These are phyloP conservation scores for Chloroclysta siterata DNA, from an alignment of 2,888 invertebrate species.

Conservation along the genomic window DNA sequence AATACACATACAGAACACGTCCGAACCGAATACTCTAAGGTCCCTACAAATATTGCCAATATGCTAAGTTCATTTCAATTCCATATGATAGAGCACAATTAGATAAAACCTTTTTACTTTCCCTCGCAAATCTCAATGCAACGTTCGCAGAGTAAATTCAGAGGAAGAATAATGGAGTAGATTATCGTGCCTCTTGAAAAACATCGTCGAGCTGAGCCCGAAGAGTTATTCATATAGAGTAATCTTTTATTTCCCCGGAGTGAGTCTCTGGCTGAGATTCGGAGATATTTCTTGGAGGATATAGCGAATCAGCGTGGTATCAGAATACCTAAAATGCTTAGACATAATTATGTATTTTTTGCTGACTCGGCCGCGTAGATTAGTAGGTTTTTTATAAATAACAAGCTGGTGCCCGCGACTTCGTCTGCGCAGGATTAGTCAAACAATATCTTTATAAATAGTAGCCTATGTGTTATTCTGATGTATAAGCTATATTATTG, in stretches of 20 bases:
- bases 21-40: constrained; percentile 5
- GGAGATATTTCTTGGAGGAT: constrained; percentile 62
- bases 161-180: constrained; percentile 66
- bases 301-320: constrained; percentile 48
- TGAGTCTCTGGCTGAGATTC: constrained; percentile 59
- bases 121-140: constrained; percentile 55
- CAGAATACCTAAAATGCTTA: constrained; percentile 22
- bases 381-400: too few relatives aligned
- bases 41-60: constrained; percentile 16
- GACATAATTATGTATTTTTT: too few relatives aligned
- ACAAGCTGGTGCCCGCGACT: too few relatives aligned
- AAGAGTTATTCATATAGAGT: constrained; percentile 68
- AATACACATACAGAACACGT: constrained; percentile 17
- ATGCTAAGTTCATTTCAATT: constrained; percentile 22
- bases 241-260: constrained; percentile 74
- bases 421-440: too few relatives aligned
- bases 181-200: constrained; percentile 71
- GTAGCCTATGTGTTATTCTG: too few relatives aligned
- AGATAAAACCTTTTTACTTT: constrained; percentile 44
- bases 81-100: constrained; percentile 31
- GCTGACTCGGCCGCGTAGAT: too few relatives aligned
- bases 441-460: too few relatives aligned
- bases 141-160: constrained; percentile 61
- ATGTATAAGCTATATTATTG: too few relatives aligned
- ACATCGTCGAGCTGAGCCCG: constrained; percentile 58